A percentile compares a stretch with the other conserved stretches of the same genome.
Evolutionary conservation across 1,140 invertebrate species (phyloP).

Genomic region (Magallana gigas): DNA sequence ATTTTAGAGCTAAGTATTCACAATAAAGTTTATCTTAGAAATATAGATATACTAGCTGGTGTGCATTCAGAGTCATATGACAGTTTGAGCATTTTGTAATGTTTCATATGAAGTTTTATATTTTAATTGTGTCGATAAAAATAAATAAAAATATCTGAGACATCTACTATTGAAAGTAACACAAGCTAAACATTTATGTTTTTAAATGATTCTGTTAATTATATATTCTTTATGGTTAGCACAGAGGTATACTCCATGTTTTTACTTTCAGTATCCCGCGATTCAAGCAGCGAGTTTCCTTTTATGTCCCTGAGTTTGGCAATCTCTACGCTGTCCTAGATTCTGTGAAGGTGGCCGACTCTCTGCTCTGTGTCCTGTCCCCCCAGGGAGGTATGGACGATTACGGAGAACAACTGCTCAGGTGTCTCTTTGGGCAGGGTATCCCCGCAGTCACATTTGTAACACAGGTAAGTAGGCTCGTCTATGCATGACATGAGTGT

Average conservation of each 20-base stretch:
- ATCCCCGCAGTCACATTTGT: constrained; percentile 89
- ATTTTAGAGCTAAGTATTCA: neutral
- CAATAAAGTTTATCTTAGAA: too few relatives aligned
- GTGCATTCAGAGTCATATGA: too few relatives aligned
- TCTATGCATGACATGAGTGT: too few relatives aligned
- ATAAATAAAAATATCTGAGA: too few relatives aligned
- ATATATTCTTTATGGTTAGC: too few relatives aligned
- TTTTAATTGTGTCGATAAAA: too few relatives aligned
- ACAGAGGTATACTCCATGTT: neutral
- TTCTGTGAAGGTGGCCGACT: constrained; percentile 91
- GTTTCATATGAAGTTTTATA: too few relatives aligned
- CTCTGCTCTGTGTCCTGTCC: constrained; percentile 88
- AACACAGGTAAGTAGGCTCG: constrained; percentile 82
- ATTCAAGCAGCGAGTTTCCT: constrained; percentile 91
- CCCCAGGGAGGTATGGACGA: constrained; percentile 84
- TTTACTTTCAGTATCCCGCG: constrained; percentile 84
- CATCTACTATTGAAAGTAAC: too few relatives aligned
- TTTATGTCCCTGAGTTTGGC: constrained; percentile 85
- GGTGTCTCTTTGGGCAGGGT: constrained; percentile 89
- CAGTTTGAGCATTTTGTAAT: too few relatives aligned
- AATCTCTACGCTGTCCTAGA: constrained; percentile 90
- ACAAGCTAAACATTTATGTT: too few relatives aligned
- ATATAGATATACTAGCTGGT: too few relatives aligned
- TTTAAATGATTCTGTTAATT: too few relatives aligned
- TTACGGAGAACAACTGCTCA: constrained; percentile 87